Conservation (phyloP, 2,888 invertebrate genomes). For the Parnassius mnemosyne region DNA sequence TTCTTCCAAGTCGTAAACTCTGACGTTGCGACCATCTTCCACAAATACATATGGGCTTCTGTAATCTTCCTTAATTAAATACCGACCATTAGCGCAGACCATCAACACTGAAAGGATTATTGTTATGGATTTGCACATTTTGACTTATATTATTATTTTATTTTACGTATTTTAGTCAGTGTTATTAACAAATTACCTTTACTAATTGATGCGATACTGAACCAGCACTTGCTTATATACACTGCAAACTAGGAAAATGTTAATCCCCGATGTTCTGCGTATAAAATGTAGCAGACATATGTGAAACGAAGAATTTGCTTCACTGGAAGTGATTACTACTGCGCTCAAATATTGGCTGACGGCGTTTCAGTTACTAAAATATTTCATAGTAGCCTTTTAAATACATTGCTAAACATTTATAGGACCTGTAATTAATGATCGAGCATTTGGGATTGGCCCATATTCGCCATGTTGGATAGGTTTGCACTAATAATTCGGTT, state of each 20-base stretch:
- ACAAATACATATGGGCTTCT: constrained; percentile 1
- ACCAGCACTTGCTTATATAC: neutral
- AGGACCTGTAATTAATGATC: neutral
- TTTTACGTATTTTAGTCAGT: neutral
- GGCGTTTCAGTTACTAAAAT: neutral
- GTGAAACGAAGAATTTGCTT: neutral
- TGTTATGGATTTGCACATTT: constrained; percentile 1
- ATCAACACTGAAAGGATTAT: constrained; percentile 1
- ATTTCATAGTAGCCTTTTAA: neutral
- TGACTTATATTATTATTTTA: neutral
- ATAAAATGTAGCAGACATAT: neutral
- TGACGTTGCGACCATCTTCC: neutral
- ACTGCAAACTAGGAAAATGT: neutral
- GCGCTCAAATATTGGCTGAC: too few species aligned
- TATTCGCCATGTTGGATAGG: too few species aligned
- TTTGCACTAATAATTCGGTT: neutral
- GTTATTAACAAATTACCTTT: neutral
- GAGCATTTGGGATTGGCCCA: neutral
- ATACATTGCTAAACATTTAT: neutral
- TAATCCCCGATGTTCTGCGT: constrained; percentile 3
- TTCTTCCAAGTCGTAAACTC: constrained; percentile 13
- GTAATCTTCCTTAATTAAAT: constrained; percentile 2
- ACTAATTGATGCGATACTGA: neutral
- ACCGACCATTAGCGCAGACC: neutral
- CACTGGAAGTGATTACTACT: neutral